Evolutionary conservation across 2,888 invertebrate genomes (phyloP), one percentile per base, ranked within the genome.

Genomic region (Conus canariensis): DNA sequence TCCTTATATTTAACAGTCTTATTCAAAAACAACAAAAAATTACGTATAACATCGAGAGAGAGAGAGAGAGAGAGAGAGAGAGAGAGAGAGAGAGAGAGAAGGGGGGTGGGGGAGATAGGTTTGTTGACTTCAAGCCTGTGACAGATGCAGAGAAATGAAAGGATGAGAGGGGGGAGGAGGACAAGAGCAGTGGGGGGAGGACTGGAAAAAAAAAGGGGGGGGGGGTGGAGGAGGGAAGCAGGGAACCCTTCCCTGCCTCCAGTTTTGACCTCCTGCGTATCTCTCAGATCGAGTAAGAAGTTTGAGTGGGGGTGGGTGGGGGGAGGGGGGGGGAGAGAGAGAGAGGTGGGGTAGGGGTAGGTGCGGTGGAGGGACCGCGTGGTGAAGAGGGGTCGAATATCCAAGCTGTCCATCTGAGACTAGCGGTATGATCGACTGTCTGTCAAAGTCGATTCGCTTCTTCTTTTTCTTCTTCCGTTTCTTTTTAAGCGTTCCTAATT

Each of bases 381-480:
- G 77, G 30, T 14, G 70, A 30, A 30, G 30, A 30, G 14, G 30
- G 77, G 77, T 25, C 25, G 77, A 77, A 77, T 77, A 77, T n/a
- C 77, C 77, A 25, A 77, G 30, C 77, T 77, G 77, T 77, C 77
- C 30, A 77, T 77, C 77, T 19, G 19, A 19, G 7, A 16, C 25
- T 30, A 30, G 10, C 30, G 30, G 25, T 77, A 77, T 77, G 77
- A 77, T 77, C 77, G 77, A 77, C 77, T 77, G 77, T 77, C 77
- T 77, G 77, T 77, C 77, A 77, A 77, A 77, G 77, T 77, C 30
- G 8, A 9, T 77, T 77, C 3, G 0, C 19, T 19, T 22, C 70
- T 19, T 19, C 19, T 19, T 22, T 9, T 70, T 19, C 19, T 19
- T 70, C 70, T 70, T 22, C 19, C 16, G 19, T 19, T 7, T 22